These are phyloP conservation scores for Chiroxiphia lanceolata DNA, from an alignment of 2,797 vertebrate species.

Conservation along the genomic window DNA sequence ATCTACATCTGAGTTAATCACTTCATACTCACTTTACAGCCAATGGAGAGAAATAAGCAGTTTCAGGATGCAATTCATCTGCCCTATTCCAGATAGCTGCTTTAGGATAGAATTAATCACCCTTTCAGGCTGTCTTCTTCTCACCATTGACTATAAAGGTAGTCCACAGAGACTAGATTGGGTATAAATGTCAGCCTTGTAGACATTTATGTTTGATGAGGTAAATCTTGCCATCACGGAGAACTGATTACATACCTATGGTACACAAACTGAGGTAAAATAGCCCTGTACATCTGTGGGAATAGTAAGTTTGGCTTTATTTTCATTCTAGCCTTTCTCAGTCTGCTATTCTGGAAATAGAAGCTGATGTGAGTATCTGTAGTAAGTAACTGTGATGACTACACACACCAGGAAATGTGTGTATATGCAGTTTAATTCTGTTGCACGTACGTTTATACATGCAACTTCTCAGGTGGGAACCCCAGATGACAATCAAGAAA, in stretches of 20 bases:
- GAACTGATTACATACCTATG: neutral
- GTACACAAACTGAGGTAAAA: neutral
- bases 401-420: neutral
- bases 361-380: neutral
- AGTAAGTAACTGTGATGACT: neutral
- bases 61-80: slow-evolving; percentile 39
- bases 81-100: neutral
- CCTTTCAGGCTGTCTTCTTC: neutral
- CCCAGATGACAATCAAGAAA: neutral
- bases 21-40: slow-evolving; percentile 7
- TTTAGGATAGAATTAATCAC: slow-evolving; percentile 50
- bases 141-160: neutral
- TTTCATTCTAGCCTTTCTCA: neutral
- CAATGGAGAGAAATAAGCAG: slow-evolving; percentile 46
- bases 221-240: neutral
- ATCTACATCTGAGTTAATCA: slow-evolving; percentile 8
- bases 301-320: neutral
- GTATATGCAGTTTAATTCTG: neutral
- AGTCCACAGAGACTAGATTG: neutral
- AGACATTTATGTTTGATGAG: neutral
- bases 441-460: neutral
- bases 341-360: neutral
- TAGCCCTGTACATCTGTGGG: neutral
- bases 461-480: neutral
- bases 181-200: neutral